These are phyloP conservation scores for Channa striata DNA, from an alignment of 2,797 vertebrate species.

Conservation along the genomic window DNA sequence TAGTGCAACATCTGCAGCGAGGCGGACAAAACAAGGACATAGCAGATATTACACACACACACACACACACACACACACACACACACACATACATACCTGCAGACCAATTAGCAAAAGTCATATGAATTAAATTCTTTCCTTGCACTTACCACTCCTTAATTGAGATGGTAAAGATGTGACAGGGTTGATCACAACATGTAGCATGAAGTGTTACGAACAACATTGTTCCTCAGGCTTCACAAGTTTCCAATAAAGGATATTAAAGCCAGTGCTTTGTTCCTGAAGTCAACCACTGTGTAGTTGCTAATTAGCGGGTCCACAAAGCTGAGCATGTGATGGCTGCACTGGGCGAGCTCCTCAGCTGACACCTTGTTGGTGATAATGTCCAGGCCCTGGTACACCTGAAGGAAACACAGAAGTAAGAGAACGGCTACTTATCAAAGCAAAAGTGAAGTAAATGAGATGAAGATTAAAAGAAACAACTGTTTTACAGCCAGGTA, in stretches of 20 bases:
- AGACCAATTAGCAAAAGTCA: slow-evolving; percentile 51
- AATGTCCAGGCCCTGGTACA: slow-evolving; percentile 95
- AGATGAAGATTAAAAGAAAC: background rate
- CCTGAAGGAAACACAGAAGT: slow-evolving; percentile 76
- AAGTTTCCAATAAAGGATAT: slow-evolving; percentile 90
- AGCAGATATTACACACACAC: background rate
- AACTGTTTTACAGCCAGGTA: background rate
- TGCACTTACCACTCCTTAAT: slow-evolving; percentile 37
- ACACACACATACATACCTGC: slow-evolving; percentile 22
- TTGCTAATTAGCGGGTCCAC: slow-evolving; percentile 93
- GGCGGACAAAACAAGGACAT: slow-evolving; percentile 63
- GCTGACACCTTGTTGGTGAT: slow-evolving; percentile 95
- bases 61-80: slow-evolving; percentile 1
- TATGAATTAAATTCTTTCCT: slow-evolving; percentile 25
- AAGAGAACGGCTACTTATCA: background rate
- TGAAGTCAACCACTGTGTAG: slow-evolving; percentile 96
- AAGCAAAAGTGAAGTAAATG: background rate
- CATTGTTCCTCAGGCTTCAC: background rate
- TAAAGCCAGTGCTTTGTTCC: slow-evolving; percentile 90
- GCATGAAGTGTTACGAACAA: slow-evolving; percentile 12
- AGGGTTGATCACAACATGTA: background rate
- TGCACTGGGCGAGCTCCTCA: slow-evolving; percentile 89
- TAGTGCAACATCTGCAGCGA: slow-evolving; percentile 72
- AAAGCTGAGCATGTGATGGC: slow-evolving; percentile 97
- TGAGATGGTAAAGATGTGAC: slow-evolving; percentile 6